Conservation (phyloP, 92 coral and sea anemone genomes). For the Paramuricea clavata region DNA sequence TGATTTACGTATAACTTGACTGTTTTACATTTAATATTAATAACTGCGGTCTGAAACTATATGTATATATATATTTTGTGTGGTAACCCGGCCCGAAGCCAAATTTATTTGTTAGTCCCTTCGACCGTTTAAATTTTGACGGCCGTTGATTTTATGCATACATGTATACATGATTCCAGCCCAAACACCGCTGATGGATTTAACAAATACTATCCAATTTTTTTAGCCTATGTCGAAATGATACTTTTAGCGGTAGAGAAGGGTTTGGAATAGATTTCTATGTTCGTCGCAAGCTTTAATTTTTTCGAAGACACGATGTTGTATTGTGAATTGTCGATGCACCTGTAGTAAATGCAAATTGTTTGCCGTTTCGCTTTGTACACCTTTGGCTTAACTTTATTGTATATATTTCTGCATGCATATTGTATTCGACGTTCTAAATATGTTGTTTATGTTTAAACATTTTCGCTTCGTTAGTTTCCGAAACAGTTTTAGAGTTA, state of each 20-base stretch:
- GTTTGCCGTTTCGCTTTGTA: not conserved
- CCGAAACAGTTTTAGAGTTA: not conserved
- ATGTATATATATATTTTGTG: too few species aligned
- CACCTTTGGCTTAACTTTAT: not conserved
- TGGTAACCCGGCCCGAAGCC: not conserved
- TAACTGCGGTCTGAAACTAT: not conserved
- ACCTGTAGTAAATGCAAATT: constrained; percentile 8
- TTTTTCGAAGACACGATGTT: not conserved
- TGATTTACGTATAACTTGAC: constrained; percentile 3
- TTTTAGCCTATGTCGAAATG: not conserved
- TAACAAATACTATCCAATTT: not conserved
- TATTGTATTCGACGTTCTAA: too few species aligned
- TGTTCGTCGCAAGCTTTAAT: not conserved
- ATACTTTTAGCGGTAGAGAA: not conserved
- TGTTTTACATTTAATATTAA: constrained; percentile 17
- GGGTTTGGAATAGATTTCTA: not conserved
- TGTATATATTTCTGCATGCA: not conserved
- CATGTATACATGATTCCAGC: not conserved
- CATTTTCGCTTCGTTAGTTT: not conserved
- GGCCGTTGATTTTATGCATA: constrained; percentile 2
- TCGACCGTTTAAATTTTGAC: not conserved
- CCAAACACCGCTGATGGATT: not conserved
- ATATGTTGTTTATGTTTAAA: not conserved
- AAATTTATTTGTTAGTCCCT: not conserved
- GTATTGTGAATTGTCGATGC: not conserved